phyloP scores from a whole-genome alignment of 1,140 invertebrate species.

The Zaprionus taronus region DNA sequence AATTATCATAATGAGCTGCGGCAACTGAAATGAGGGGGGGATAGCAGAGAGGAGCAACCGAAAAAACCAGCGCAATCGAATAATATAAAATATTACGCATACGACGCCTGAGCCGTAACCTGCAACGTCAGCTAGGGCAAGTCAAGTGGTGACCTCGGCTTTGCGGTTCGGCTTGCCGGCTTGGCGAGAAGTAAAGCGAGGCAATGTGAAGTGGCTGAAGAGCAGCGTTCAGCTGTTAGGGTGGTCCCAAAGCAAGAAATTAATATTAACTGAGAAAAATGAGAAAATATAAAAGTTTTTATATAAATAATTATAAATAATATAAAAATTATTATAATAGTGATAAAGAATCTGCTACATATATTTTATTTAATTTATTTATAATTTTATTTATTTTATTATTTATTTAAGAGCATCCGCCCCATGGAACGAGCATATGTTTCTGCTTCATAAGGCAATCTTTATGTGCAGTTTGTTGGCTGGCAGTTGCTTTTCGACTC shows the following conservation, averaged over 20 bases:
- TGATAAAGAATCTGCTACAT: no score
- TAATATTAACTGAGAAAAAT: neutral
- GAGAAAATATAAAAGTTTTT: neutral
- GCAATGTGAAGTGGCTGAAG: neutral
- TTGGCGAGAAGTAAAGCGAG: neutral
- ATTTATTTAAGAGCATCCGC: conserved; percentile 12
- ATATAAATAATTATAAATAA: neutral
- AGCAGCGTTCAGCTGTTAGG: conserved; percentile 8
- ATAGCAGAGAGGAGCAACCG: neutral
- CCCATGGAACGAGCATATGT: neutral
- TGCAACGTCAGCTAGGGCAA: conserved; percentile 39
- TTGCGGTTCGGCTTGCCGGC: conserved; percentile 13
- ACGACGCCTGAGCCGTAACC: conserved; percentile 43
- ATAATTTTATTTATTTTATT: neutral
- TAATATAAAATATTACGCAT: conserved; percentile 58
- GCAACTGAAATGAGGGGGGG: conserved; percentile 3
- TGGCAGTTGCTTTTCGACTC: conserved; percentile 23
- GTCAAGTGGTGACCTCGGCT: conserved; percentile 18
- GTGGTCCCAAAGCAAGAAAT: conserved; percentile 6
- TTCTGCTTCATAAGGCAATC: conserved; percentile 22
- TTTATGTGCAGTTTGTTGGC: neutral
- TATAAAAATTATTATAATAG: neutral
- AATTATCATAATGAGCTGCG: conserved; percentile 72
- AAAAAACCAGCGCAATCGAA: conserved; percentile 47
- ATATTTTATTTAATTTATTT: neutral